Percentiles rank a stretch among this genome's conserved stretches.
Evolutionary conservation across 2,888 invertebrate species (phyloP).

Genomic region (Xiphydria camelus): DNA sequence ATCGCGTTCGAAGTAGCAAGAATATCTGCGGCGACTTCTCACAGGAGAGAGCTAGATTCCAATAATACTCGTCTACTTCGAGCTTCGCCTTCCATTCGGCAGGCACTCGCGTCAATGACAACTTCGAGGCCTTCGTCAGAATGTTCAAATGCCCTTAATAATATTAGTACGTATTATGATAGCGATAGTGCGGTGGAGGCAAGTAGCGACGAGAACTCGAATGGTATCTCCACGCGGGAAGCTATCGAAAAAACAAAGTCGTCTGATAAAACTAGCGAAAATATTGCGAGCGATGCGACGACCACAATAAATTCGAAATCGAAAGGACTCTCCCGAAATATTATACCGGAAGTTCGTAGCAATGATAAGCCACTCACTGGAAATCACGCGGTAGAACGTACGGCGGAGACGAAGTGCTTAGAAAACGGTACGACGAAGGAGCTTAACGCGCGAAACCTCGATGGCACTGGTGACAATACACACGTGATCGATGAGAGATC

Average conservation of each 20-base stretch:
- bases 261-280: neutral
- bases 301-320: neutral
- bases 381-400: too few species aligned
- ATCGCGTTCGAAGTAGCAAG: neutral
- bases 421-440: too few species aligned
- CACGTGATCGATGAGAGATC: too few species aligned
- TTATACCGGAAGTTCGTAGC: too few species aligned
- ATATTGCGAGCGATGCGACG: neutral
- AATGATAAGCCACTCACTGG: too few species aligned
- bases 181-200: slow-evolving; percentile 6
- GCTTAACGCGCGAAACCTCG: neutral
- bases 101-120: neutral
- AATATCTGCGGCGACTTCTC: neutral
- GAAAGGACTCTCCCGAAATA: too few species aligned
- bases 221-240: neutral
- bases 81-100: slow-evolving; percentile 8
- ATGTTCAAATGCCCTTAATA: slow-evolving; percentile 8
- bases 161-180: slow-evolving; percentile 16
- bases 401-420: too few species aligned
- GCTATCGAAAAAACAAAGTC: neutral
- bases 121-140: slow-evolving; percentile 10
- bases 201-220: neutral
- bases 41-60: too few species aligned
- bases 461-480: too few species aligned
- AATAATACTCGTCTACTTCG: neutral